Evolutionary conservation across 2,113 vertebrate species (phyloP), one percentile per base, ranked within the genome.

Genomic region (Typhlomys cinereus): DNA sequence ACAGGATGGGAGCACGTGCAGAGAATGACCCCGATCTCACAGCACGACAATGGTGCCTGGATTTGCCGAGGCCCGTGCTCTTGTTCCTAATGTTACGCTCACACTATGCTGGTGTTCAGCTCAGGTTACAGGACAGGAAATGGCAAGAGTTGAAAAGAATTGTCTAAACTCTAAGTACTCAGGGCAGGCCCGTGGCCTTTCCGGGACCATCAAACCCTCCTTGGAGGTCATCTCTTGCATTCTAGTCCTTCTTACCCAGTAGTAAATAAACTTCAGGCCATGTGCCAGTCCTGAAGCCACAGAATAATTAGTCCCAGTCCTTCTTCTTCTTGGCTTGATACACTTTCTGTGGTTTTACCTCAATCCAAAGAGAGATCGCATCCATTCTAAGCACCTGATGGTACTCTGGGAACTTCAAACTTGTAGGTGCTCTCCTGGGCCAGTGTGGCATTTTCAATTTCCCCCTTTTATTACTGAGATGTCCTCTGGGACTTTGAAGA

Each of bases 21-120:
- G 69, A 59, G 21, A 4, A 44, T 11, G 39, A 18, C 10, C 64
- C n/a, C n/a, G 27, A 17, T 50, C 1, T 80, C 34, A 11, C 3
- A 9, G 10, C 1, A 0, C 4, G 31, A 0, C 4, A 31, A 2
- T 7, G n/a, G 66, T 1, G 7, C 34, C 25, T 5, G 2, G 73
- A 25, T 84, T n/a, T 52, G 75, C 67, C n/a, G 3, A 13, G 52
- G 31, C 23, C 31, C 39, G n/a, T 31, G 1, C 29, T 74, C 18
- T 8, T 76, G n/a, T 7, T 78, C 41, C 31, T 62, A 17, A 59
- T 73, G 10, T 71, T 39, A 17, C 0, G 25, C 11, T 54, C 18
- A 13, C 0, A 11, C 15, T 3, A 0, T 80, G 34, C 29, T 13
- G 48, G 2, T 46, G 6, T 13, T 62, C 44, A 61, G 15, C 29